Base-by-base conservation (phyloP, 2,797 vertebrate species). In the Paramormyrops hopkinsi region DNA sequence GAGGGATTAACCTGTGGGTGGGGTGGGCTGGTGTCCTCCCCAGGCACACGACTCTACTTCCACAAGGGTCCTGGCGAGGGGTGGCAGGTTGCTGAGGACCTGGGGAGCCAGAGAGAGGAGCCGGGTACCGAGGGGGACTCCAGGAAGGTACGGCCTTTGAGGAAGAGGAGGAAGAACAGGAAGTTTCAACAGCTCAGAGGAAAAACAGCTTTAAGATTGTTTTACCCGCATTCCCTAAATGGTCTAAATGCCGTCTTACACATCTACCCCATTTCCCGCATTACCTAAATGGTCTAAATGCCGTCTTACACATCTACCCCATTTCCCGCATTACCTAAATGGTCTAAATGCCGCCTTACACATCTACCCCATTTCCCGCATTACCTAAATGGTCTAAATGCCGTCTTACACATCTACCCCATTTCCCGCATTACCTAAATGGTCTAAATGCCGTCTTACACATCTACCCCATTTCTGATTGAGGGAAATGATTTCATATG, bases 41-140 rank as follows among this genome's bases (percentile, higher is more conserved):
- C 89, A 99, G 98, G 98, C 94, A 98, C 99, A 90, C 97, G 97
- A 90, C 94, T 99, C 84, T 98, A 98, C 91, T 99, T 99, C 95
- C 98, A 99, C 92, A 97, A 97, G 94, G 98, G 98, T 89, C 95
- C 90, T 90, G 97, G 96, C 91, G 96, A 97, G 88, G 97, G 98
- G 89, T 99, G 99, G 99, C 97, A 99, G 92, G 97, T 98, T 51
- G 97, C 96, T 3, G 99, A 99, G 92, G 97, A 99, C 89, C 96
- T 99, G 89, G 93, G 95, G 89, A 96, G 97, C 91, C 96, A 95
- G 9, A 96, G 97, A 90, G 95, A 96, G 4, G 96, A 96, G 89
- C 97, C 95, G 82, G 97, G 97, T 82, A 97, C 97, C 90, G 97
- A 98, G 89, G 95, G 94, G 17, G 94, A 95, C 88, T 94, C 93